Evolutionary conservation across 2,113 vertebrate genomes (phyloP).

Genomic region (Dromiciops gliroides): DNA sequence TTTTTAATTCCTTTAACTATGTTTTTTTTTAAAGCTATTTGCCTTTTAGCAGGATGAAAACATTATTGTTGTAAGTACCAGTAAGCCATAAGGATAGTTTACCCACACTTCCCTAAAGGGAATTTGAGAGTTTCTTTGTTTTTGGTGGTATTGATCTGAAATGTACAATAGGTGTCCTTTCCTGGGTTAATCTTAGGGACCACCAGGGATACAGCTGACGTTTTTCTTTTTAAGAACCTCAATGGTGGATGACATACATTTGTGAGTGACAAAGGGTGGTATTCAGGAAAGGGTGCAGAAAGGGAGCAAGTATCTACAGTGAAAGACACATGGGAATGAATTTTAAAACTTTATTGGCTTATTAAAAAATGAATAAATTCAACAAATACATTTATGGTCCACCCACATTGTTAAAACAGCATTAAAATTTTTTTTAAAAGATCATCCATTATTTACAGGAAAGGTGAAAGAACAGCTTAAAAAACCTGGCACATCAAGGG

Average conservation of each 20-base stretch:
- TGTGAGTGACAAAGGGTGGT: neutral
- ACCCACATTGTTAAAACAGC: conserved; percentile 70
- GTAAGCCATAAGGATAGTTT: conserved; percentile 13
- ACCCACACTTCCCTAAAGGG: neutral
- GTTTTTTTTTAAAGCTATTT: neutral
- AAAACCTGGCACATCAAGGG: conserved; percentile 47
- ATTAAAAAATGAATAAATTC: conserved; percentile 76
- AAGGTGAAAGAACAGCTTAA: conserved; percentile 63
- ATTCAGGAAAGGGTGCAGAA: neutral
- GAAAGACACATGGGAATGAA: conserved; percentile 76
- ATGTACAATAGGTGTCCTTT: neutral
- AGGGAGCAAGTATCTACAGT: conserved; percentile 38
- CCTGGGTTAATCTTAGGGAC: neutral
- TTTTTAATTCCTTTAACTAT: neutral
- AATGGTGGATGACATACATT: neutral
- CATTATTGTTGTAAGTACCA: conserved; percentile 20
- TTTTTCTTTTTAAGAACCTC: conserved; percentile 3
- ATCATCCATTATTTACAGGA: conserved; percentile 76
- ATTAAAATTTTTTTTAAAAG: conserved; percentile 63
- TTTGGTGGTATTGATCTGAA: conserved; percentile 4
- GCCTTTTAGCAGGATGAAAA: conserved; percentile 28
- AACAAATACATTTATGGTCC: conserved; percentile 74
- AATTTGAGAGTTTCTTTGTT: neutral
- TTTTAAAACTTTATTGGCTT: conserved; percentile 83
- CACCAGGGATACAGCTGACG: neutral